Evolutionary conservation across 2,797 vertebrate species (phyloP), one percentile per base, ranked within the genome.

Genomic region (Sardinella longiceps): DNA sequence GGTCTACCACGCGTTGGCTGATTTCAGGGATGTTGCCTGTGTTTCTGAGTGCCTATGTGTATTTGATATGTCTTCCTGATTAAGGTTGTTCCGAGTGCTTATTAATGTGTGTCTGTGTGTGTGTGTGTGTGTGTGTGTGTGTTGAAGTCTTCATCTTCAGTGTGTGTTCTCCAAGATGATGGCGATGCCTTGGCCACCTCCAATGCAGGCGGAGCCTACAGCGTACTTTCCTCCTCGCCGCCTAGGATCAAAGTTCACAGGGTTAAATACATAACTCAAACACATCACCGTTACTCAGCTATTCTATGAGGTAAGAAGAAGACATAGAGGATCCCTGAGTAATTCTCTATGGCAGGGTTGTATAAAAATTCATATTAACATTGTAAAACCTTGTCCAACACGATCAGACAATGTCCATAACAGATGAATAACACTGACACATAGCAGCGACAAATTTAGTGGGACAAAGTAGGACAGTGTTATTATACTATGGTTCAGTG

Each of bases 151-250:
- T 70, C 45, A 11, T 86, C 11, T 53, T 91, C 58, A 82, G 0
- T 93, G 87, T 89, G 85, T 82, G 93, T 81, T 98, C 93, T 99
- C 95, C 6, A 99, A 89, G 89, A 99, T 82, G 81, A 99, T 37
- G 0, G 98, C 98, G 0, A 99, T 98, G 9, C 98, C 98, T 84
- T 99, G 98, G 63, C 98, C 98, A 0, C 98, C 98, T 0, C 98
- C 98, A 0, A 99, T 99, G 91, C 98, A 99, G 45, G 98, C 98
- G 0, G 98, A 99, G 0, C 98, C 98, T 0, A 99, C 92, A 0
- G 96, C 98, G 0, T 98, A 99, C 82, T 96, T 98, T 30, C 97
- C 98, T 1, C 96, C 94, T 2, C 96, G 96, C 23, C 98, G 96
- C 92, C 98, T 99, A 90, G 2, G 14, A 90, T 82, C 70, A 77